These are phyloP conservation scores for Oophaga sylvatica DNA, from an alignment of 2,797 vertebrate species.

Conservation along the genomic window DNA sequence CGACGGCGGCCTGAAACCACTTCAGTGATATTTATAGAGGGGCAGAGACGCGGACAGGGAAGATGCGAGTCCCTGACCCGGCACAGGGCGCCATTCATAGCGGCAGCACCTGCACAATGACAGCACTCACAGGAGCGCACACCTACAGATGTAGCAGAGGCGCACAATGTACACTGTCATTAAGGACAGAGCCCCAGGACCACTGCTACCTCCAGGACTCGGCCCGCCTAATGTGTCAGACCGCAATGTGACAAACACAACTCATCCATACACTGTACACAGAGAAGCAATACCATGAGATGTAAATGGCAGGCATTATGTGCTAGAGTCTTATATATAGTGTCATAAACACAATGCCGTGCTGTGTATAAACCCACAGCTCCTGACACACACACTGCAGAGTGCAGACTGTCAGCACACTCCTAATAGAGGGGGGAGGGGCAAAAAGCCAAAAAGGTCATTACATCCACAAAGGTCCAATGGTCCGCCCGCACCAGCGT, in stretches of 20 bases:
- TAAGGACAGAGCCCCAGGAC: background rate
- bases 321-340: too few relatives aligned
- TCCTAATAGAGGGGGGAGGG: too few relatives aligned
- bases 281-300: background rate
- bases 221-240: too few relatives aligned
- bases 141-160: background rate
- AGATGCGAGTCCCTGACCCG: slow-evolving; percentile 16
- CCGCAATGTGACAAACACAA: background rate
- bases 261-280: background rate
- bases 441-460: too few relatives aligned
- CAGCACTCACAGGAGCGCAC: background rate
- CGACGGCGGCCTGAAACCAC: slow-evolving; percentile 61
- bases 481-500: too few relatives aligned
- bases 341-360: too few relatives aligned
- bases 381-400: too few relatives aligned
- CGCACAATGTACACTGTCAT: background rate
- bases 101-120: background rate
- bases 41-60: slow-evolving; percentile 47
- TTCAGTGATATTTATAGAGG: slow-evolving; percentile 70
- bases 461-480: too few relatives aligned
- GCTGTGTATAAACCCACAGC: too few relatives aligned
- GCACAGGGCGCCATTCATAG: slow-evolving; percentile 35
- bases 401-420: too few relatives aligned
- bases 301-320: too few relatives aligned
- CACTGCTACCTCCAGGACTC: background rate